These are phyloP conservation scores for Nymphicus hollandicus DNA, from an alignment of 2,113 vertebrate genomes.

Conservation along the genomic window DNA sequence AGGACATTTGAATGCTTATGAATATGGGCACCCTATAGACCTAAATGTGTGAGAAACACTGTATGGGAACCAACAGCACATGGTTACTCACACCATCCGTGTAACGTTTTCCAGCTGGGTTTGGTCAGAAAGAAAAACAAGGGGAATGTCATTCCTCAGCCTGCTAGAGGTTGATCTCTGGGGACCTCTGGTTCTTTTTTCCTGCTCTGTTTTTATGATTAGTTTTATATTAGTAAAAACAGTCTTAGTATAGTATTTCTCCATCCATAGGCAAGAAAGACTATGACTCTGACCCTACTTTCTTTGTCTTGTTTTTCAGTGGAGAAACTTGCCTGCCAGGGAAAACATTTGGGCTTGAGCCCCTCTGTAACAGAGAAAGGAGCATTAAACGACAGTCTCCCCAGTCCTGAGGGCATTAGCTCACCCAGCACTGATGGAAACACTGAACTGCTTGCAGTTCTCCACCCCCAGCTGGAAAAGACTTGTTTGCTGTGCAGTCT, in stretches of 20 bases:
- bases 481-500: background rate
- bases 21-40: background rate
- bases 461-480: background rate
- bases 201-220: background rate
- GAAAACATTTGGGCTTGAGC: fast-evolving
- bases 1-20: background rate
- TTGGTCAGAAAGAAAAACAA: background rate
- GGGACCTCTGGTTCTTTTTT: background rate
- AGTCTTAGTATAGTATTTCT: background rate
- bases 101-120: background rate
- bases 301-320: background rate
- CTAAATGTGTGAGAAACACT: background rate
- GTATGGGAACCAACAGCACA: background rate
- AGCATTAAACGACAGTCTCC: background rate
- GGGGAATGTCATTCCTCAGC: background rate
- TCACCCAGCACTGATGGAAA: background rate
- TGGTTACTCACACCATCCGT: background rate
- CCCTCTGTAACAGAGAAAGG: background rate
- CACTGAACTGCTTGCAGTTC: background rate
- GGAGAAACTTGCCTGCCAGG: background rate
- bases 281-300: background rate
- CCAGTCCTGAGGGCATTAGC: fast-evolving
- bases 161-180: background rate
- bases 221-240: background rate
- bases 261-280: background rate